Conservation (phyloP, 2,113 vertebrate genomes). For the pig (Sus scrofa) region DNA sequence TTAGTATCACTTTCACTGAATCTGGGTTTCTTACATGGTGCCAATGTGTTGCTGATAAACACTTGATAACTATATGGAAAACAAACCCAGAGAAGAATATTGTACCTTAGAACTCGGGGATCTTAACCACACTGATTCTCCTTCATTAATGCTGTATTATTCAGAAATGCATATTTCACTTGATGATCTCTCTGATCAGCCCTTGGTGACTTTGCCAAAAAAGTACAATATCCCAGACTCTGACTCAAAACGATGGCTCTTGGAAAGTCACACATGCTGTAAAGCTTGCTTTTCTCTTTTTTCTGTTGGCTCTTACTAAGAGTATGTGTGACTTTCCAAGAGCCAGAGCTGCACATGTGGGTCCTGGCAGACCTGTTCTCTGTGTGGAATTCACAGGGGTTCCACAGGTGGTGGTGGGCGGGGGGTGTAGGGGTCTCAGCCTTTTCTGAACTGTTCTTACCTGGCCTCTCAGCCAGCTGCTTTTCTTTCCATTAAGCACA, state of each 20-base stretch:
- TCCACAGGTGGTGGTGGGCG: too few species aligned
- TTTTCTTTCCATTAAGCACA: constrained; percentile 52
- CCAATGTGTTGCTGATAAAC: not conserved
- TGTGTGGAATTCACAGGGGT: not conserved
- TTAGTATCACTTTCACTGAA: not conserved
- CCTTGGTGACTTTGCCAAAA: not conserved
- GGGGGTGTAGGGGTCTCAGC: not conserved
- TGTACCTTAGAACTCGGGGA: not conserved
- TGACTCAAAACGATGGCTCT: not conserved
- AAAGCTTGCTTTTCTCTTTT: constrained; percentile 56
- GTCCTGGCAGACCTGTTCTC: constrained; percentile 32
- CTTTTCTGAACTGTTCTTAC: constrained; percentile 68
- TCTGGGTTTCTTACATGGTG: not conserved
- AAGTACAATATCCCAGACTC: not conserved
- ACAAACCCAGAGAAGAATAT: not conserved
- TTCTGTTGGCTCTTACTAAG: constrained; percentile 17
- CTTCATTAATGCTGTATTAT: constrained; percentile 31
- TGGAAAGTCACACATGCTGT: not conserved
- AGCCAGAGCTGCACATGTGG: constrained; percentile 62
- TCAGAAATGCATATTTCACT: constrained; percentile 17
- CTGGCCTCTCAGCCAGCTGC: constrained; percentile 58
- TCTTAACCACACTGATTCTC: not conserved
- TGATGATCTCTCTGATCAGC: not conserved
- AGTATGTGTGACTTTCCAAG: not conserved
- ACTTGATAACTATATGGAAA: not conserved